These are phyloP conservation scores for Scortum barcoo DNA, from an alignment of 2,113 vertebrate species.

Conservation along the genomic window DNA sequence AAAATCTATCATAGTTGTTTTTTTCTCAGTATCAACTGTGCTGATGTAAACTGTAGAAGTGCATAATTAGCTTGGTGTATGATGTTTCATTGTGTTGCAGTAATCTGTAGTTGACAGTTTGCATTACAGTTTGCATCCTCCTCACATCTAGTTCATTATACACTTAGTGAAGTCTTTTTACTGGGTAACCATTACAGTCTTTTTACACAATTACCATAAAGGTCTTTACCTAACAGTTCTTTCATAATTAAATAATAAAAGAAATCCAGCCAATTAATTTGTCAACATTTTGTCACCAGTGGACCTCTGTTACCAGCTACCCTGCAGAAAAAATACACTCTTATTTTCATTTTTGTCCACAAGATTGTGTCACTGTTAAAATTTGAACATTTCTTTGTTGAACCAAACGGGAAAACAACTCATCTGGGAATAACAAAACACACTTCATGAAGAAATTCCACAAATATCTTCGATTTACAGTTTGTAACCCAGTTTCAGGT, in stretches of 20 bases:
- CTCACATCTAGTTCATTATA: not conserved
- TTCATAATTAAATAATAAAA: not conserved
- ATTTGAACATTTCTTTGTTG: not conserved
- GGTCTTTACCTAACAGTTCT: not conserved
- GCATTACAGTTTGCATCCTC: too few species aligned
- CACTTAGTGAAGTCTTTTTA: not conserved
- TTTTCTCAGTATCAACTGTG: not conserved
- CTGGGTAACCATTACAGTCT: not conserved
- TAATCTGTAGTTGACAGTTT: not conserved
- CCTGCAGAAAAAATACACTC: not conserved
- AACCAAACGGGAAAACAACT: constrained; percentile 1
- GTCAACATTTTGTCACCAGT: not conserved
- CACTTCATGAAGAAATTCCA: constrained; percentile 12
- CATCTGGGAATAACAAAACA: not conserved
- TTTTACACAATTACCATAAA: not conserved
- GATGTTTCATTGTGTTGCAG: not conserved
- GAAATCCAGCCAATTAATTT: not conserved
- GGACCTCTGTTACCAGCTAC: not conserved
- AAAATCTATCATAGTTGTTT: not conserved
- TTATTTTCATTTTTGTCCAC: not conserved
- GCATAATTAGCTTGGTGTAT: not conserved
- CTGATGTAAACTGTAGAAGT: not conserved
- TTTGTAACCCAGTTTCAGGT: constrained; percentile 37
- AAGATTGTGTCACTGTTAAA: not conserved
- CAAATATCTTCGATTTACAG: constrained; percentile 16